Percentiles rank a stretch among this genome's conserved stretches.
Evolutionary conservation across 2,888 invertebrate genomes (phyloP).

Genomic region (Pristionchus entomophagus): DNA sequence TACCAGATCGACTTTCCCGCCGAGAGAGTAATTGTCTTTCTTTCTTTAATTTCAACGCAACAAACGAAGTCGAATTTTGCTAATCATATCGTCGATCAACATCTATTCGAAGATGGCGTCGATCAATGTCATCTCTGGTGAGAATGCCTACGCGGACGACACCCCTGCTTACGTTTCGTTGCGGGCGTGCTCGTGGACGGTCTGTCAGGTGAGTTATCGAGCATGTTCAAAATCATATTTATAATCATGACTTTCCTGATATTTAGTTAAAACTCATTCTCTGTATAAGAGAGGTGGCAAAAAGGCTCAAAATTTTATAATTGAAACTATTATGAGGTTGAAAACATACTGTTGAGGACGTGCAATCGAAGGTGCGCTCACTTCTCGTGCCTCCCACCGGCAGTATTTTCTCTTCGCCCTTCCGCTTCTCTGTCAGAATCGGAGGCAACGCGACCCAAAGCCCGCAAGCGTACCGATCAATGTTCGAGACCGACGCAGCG

Average conservation of each 20-base stretch:
- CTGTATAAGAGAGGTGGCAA: too few relatives aligned
- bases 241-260: too few relatives aligned
- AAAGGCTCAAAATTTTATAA: too few relatives aligned
- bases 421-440: background rate
- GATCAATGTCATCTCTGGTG: background rate
- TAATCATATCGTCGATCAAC: background rate
- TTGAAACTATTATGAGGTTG: too few relatives aligned
- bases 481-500: background rate
- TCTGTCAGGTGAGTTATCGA: background rate
- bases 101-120: background rate
- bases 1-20: background rate
- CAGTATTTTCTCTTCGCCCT: background rate
- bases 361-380: background rate
- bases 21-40: background rate
- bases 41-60: background rate
- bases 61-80: too few relatives aligned
- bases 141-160: background rate
- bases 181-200: background rate
- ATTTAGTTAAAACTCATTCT: too few relatives aligned
- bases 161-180: background rate
- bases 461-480: background rate
- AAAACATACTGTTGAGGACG: too few relatives aligned
- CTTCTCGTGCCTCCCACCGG: background rate
- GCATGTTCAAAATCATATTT: too few relatives aligned
- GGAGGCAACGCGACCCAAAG: background rate